These are phyloP conservation scores for Chrysopilus asiliformis DNA, from an alignment of 2,888 invertebrate genomes.

Conservation along the genomic window DNA sequence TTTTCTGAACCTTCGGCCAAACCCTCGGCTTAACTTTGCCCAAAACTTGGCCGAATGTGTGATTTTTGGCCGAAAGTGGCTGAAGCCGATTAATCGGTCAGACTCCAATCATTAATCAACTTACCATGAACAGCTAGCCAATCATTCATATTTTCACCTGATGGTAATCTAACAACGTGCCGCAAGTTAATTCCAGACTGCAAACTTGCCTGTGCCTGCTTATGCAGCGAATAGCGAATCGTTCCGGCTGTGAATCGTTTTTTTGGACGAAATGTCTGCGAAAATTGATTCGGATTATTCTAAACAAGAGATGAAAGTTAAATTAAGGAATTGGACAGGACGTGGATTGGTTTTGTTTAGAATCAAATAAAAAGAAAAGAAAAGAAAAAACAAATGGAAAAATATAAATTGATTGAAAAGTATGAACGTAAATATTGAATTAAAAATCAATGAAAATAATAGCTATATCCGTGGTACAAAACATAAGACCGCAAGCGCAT, in stretches of 20 bases:
- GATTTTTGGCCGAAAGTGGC: no score
- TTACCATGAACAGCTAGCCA: constrained; percentile 88
- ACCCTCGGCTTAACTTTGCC: no score
- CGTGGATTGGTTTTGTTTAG: no score
- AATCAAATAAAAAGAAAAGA: no score
- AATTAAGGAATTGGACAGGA: constrained; percentile 1
- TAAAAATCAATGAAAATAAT: neutral
- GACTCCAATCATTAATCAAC: no score
- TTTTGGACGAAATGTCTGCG: constrained; percentile 77
- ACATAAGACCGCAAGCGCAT: no score
- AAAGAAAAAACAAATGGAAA: neutral
- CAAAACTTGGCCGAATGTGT: no score
- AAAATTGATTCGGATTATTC: constrained; percentile 1
- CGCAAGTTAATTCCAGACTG: constrained; percentile 80
- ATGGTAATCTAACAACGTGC: constrained; percentile 65
- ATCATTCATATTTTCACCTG: constrained; percentile 73
- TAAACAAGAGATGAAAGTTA: constrained; percentile 1
- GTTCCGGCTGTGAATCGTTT: constrained; percentile 81
- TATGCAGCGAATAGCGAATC: constrained; percentile 71
- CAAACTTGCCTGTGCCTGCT: constrained; percentile 80
- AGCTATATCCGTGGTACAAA: neutral
- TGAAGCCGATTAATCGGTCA: no score
- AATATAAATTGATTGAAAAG: neutral
- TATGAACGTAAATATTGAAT: neutral
- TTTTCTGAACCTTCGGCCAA: no score